Evolutionary conservation across 1,140 invertebrate species (phyloP), one percentile per base, ranked within the genome.

Genomic region (Halotydeus destructor): DNA sequence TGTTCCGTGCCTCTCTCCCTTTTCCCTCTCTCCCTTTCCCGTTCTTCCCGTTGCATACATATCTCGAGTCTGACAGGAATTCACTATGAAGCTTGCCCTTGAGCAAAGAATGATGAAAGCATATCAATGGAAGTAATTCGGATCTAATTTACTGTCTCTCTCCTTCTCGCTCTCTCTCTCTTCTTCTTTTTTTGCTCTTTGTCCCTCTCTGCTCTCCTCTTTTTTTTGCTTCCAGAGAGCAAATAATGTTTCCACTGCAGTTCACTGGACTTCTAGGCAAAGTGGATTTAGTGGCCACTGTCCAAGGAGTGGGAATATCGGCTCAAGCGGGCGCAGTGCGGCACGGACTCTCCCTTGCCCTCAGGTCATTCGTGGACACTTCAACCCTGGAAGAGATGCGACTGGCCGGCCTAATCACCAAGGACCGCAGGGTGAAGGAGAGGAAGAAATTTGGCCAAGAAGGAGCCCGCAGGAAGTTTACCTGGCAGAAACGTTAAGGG

Each of bases 391-490:
- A 89, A 62, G 72, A 72, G 54, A 83, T 94, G 79, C 70, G 82
- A 66, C 57, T 91, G 51, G 88, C 85, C 62, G 91, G 91, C 34
- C 58, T 96, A 44, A 60, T 98, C 22, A 83, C 78, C 25, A 64
- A 65, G 54, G 91, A 98, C 59, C 66, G 62, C 37, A 68, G 89
- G 42, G 61, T 55, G 24, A 70, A 69, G 47, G 89, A 97, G 61
- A 70, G 91, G 51, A 91, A 91, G 70, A 94, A 96, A 69, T 75
- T 74, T 33, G 91, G 88, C 32, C 83, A 89, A 64, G 70, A 71
- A 56, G 79, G 79, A 53, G 83, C 88, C 24, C 75, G 91, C 55
- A 77, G 73, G 54, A 89, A 85, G 58, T 84, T 74, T 53, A 89
- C 84, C 44, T 98, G 89, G 89, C 60, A 52, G 42, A 51, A 47